phyloP scores from a whole-genome alignment of 1,140 invertebrate genomes.

The Drosophila ogumai region DNA sequence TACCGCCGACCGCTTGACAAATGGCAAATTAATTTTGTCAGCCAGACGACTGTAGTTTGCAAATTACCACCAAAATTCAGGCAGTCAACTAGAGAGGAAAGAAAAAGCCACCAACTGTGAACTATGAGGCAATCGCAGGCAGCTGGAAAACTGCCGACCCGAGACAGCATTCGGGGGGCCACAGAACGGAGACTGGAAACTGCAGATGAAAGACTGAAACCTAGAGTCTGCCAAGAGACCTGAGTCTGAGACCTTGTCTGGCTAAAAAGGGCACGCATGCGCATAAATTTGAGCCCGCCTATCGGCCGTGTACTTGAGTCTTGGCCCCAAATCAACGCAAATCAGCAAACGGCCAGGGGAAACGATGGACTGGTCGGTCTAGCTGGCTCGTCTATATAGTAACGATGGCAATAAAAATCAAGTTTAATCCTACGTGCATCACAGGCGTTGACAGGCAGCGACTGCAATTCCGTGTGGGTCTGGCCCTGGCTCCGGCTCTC shows the following conservation, averaged over 20 bases:
- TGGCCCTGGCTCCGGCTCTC: slow-evolving; percentile 9
- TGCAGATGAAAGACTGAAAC: background rate
- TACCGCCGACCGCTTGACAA: slow-evolving; percentile 17
- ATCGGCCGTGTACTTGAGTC: slow-evolving; percentile 60
- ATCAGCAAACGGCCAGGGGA: slow-evolving; percentile 48
- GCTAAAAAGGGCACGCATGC: slow-evolving; percentile 65
- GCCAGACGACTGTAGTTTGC: slow-evolving; percentile 30
- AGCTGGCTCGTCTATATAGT: slow-evolving; percentile 71
- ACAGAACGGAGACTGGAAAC: slow-evolving; percentile 4
- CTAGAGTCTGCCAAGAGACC: background rate
- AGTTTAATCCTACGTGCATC: slow-evolving; percentile 82
- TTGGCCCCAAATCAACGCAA: slow-evolving; percentile 69
- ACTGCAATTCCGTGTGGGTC: slow-evolving; percentile 57
- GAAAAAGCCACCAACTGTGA: slow-evolving; percentile 36
- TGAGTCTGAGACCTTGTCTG: slow-evolving; percentile 33
- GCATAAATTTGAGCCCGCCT: slow-evolving; percentile 68
- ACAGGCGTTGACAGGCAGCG: slow-evolving; percentile 73
- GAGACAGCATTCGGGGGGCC: slow-evolving; percentile 5
- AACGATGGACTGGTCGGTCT: slow-evolving; percentile 5
- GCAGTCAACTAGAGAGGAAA: background rate
- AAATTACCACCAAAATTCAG: slow-evolving; percentile 49
- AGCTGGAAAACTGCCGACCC: slow-evolving; percentile 33
- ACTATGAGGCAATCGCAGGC: slow-evolving; percentile 33
- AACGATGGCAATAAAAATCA: slow-evolving; percentile 83
- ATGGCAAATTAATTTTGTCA: slow-evolving; percentile 50